Conservation (phyloP, 2,797 vertebrate genomes). For the Mormyrus hasselquistii region DNA sequence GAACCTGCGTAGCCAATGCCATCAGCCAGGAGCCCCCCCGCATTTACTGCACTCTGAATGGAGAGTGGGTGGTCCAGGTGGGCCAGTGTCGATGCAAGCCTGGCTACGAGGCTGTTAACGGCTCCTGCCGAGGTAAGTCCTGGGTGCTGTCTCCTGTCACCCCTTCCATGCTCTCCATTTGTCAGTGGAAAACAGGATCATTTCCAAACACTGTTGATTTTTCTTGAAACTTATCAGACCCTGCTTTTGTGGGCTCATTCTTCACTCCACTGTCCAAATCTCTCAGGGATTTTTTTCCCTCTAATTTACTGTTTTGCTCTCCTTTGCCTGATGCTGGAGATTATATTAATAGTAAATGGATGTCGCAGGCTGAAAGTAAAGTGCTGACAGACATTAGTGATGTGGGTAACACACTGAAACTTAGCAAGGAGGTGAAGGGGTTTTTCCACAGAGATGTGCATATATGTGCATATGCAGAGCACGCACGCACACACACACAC, state of each 20-base stretch:
- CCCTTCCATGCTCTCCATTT: neutral
- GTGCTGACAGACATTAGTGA: neutral
- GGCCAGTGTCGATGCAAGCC: slow-evolving; percentile 78
- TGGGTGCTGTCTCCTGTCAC: slow-evolving; percentile 16
- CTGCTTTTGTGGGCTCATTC: neutral
- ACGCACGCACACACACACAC: slow-evolving; percentile 17
- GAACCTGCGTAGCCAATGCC: slow-evolving; percentile 73
- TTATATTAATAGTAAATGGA: neutral
- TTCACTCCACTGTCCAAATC: neutral
- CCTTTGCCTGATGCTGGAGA: neutral
- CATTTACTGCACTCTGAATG: slow-evolving; percentile 82
- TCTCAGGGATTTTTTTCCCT: neutral
- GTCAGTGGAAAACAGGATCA: neutral
- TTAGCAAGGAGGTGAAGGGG: neutral
- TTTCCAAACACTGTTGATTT: neutral
- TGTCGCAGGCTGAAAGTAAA: neutral
- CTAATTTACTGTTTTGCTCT: neutral
- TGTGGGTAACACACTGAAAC: neutral
- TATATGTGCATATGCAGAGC: neutral
- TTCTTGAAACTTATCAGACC: neutral
- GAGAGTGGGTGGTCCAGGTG: slow-evolving; percentile 86
- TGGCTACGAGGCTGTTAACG: slow-evolving; percentile 68
- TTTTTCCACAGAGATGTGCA: neutral
- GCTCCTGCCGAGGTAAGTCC: slow-evolving; percentile 74
- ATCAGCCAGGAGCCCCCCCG: slow-evolving; percentile 64